phyloP scores from a whole-genome alignment of 2,113 vertebrate species.

The Cebus imitator region DNA sequence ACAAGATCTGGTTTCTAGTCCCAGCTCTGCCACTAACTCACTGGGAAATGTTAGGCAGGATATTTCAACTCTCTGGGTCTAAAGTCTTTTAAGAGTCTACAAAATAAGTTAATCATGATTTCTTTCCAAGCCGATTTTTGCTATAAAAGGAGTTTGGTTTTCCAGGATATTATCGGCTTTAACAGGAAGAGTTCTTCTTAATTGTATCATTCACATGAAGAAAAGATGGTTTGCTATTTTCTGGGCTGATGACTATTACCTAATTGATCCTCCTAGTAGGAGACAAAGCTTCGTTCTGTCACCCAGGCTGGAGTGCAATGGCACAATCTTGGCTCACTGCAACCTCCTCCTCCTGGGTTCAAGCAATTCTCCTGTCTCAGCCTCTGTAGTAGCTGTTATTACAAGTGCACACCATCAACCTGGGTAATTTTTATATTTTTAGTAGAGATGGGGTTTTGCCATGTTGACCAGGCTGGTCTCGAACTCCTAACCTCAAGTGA shows the following conservation, averaged over 20 bases:
- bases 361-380: too few relatives aligned
- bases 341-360: too few relatives aligned
- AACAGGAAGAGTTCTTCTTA: constrained; percentile 18
- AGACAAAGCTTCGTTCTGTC: too few relatives aligned
- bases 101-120: not conserved
- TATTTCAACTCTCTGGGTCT: not conserved
- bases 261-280: not conserved
- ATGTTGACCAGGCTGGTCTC: too few relatives aligned
- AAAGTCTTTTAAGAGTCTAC: not conserved
- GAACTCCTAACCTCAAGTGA: too few relatives aligned
- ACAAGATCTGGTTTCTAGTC: not conserved
- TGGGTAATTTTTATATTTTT: too few relatives aligned
- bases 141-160: constrained; percentile 14
- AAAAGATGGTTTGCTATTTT: constrained; percentile 18
- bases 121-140: constrained; percentile 11
- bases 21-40: not conserved
- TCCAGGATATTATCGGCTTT: constrained; percentile 42
- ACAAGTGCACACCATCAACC: too few relatives aligned
- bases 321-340: too few relatives aligned
- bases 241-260: not conserved
- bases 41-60: not conserved
- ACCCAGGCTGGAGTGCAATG: too few relatives aligned
- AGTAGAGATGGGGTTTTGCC: too few relatives aligned
- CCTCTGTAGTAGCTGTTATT: too few relatives aligned
- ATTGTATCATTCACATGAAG: not conserved